Evolutionary conservation across 2,113 vertebrate genomes (phyloP), one percentile per base, ranked within the genome.

Genomic region (Hucho hucho): DNA sequence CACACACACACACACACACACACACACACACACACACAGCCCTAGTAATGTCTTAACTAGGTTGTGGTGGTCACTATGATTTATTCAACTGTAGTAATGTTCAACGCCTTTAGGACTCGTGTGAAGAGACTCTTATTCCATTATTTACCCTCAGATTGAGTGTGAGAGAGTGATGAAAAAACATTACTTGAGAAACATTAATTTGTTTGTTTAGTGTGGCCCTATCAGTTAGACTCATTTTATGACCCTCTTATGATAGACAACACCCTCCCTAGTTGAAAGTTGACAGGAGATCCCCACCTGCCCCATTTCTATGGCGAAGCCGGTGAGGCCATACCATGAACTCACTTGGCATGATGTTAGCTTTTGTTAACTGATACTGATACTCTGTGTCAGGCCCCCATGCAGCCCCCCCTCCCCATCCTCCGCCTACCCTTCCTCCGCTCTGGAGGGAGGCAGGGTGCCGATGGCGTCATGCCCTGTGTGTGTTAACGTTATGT

Each of bases 331-430:
- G 88, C 89, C 92, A 93, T 77, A 92, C 86, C 84, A 90, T 95
- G 94, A 95, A 92, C 93, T 96, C 94, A 94, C 90, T 83, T 88
- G 88, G 90, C 90, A 93, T 93, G 90, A 94, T 93, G 92, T 95
- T 94, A 95, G 85, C 92, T 84, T 89, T 92, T 87, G 89, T 92
- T 95, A 86, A 89, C 87, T 92, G 87, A 94, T 6, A 92, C 83
- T 86, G 90, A 90, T 77, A 93, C 93, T 93, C 74, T 93, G 92
- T 93, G 78, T 79, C 83, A 85, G 89, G 87, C 84, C 63, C 16
- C 90, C 87, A 47, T 47, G 12, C 76, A 69, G 5, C 56, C 53
- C 37, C 79, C 73, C 78, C 64, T 46, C 2, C 79, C 73, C 78
- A 64, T 46, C 2, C 73, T 68, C 68, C 72, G 74, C 91, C 89